A percentile compares a stretch with the other conserved stretches of the same genome.
phyloP scores from a whole-genome alignment of 2,888 invertebrate genomes.

The Itoplectis maculator region DNA sequence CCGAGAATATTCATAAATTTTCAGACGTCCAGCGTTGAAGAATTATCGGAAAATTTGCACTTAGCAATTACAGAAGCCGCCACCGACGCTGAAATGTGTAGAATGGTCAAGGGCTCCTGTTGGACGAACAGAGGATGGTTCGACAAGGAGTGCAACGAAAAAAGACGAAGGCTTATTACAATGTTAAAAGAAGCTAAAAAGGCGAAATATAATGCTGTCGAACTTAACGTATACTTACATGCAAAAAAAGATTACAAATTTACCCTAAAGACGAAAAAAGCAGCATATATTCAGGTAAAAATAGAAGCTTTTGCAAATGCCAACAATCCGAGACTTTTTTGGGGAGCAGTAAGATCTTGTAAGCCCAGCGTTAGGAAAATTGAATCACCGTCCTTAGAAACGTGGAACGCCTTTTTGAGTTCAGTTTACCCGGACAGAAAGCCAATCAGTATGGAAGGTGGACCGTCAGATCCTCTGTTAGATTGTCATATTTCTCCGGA shows the following conservation, averaged over 20 bases:
- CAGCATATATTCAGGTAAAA: neutral
- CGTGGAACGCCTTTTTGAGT: conserved; percentile 12
- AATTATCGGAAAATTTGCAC: neutral
- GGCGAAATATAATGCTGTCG: neutral
- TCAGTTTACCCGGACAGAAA: neutral
- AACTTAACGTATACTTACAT: neutral
- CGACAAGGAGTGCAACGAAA: neutral
- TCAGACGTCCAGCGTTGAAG: too few species aligned
- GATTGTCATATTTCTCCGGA: too few species aligned
- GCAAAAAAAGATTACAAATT: neutral
- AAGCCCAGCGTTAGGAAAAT: neutral
- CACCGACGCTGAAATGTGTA: neutral
- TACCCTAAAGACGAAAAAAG: neutral
- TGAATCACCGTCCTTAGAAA: neutral
- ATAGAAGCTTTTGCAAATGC: conserved; percentile 20
- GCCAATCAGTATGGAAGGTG: too few species aligned
- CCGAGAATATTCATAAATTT: too few species aligned
- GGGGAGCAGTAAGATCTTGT: conserved; percentile 9
- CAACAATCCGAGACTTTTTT: conserved; percentile 13
- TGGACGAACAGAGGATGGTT: neutral
- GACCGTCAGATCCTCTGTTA: too few species aligned
- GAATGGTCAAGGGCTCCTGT: neutral
- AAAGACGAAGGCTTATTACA: neutral
- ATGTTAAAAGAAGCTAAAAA: neutral
- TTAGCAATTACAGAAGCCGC: conserved; percentile 4